These are phyloP conservation scores for Galerucella pusilla DNA, from an alignment of 2,888 invertebrate genomes.

Conservation along the genomic window DNA sequence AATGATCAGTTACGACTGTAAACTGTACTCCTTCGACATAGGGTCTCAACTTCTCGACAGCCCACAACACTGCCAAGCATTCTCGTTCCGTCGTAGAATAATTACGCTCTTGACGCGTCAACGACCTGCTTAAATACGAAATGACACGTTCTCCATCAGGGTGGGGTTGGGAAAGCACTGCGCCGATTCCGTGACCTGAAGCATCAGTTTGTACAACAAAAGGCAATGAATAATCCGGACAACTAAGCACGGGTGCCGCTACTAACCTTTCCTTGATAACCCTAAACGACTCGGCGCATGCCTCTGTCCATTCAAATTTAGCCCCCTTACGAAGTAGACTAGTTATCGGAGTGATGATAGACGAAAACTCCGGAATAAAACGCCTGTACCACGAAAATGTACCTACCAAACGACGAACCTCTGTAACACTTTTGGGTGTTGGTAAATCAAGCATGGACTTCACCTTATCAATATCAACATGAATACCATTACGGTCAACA, in stretches of 20 bases:
- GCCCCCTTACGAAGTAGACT: conserved; percentile 25
- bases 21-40: too few species aligned
- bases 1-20: too few species aligned
- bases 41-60: too few species aligned
- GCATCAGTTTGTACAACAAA: conserved; percentile 15
- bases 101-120: too few species aligned
- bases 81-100: too few species aligned
- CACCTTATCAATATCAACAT: too few species aligned
- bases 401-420: conserved; percentile 35
- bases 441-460: neutral
- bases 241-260: conserved; percentile 31
- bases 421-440: conserved; percentile 28
- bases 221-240: conserved; percentile 27
- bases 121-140: too few species aligned
- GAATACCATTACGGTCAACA: too few species aligned
- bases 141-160: too few species aligned
- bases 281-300: conserved; percentile 18
- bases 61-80: too few species aligned
- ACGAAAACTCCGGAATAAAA: conserved; percentile 38
- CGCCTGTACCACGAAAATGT: conserved; percentile 38
- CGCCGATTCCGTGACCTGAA: too few species aligned
- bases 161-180: too few species aligned
- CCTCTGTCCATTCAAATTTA: conserved; percentile 29
- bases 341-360: conserved; percentile 34
- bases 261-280: conserved; percentile 26